Evolutionary conservation across 2,888 invertebrate genomes (phyloP).

Genomic region (Horisme vitalbata): DNA sequence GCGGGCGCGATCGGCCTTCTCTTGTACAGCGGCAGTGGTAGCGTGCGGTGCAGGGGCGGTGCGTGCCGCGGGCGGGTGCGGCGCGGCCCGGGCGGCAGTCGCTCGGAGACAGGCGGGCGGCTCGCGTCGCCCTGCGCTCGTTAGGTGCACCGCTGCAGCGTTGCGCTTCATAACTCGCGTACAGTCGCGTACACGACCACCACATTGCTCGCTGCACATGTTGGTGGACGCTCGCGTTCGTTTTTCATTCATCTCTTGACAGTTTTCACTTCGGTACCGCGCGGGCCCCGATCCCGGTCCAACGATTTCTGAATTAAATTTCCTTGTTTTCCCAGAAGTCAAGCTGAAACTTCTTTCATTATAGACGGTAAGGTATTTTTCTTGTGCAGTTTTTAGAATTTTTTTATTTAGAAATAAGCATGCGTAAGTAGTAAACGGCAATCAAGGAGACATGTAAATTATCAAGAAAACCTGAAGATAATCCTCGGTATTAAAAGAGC

Average conservation of each 20-base stretch:
- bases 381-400: background rate
- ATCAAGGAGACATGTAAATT: conserved; percentile 28
- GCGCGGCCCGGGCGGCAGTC: conserved; percentile 78
- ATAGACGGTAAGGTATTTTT: conserved; percentile 28
- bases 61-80: conserved; percentile 56
- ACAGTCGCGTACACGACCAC: conserved; percentile 55
- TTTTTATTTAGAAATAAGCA: conserved; percentile 30
- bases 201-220: conserved; percentile 47
- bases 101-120: conserved; percentile 73
- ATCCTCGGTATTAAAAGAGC: too few species aligned
- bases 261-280: conserved; percentile 41
- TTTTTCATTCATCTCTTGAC: conserved; percentile 62
- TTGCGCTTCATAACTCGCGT: conserved; percentile 62
- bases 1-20: conserved; percentile 43
- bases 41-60: conserved; percentile 59
- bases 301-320: conserved; percentile 32
- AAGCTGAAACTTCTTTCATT: conserved; percentile 19
- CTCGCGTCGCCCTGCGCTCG: conserved; percentile 66
- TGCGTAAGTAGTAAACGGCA: conserved; percentile 45
- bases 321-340: conserved; percentile 19
- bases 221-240: conserved; percentile 46
- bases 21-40: conserved; percentile 44
- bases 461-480: too few species aligned
- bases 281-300: conserved; percentile 34
- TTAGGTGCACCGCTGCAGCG: conserved; percentile 60